phyloP scores from a whole-genome alignment of 2,113 vertebrate genomes.

The Lagopus leucura region DNA sequence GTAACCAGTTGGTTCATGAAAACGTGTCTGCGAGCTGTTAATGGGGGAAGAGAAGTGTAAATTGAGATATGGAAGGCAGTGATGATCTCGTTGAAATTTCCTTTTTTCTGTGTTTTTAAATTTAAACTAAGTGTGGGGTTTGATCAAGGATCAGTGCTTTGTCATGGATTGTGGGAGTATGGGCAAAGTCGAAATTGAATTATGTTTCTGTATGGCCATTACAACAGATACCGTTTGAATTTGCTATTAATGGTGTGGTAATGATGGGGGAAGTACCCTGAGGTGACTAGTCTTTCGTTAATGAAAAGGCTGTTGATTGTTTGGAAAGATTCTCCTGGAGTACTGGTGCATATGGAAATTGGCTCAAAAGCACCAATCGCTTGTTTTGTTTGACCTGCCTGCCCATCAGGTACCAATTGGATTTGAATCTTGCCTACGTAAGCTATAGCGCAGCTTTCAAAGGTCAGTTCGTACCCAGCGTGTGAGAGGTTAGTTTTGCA shows the following conservation, averaged over 20 bases:
- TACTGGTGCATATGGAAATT: not conserved
- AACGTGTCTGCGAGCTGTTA: not conserved
- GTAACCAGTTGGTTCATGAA: not conserved
- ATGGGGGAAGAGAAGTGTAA: not conserved
- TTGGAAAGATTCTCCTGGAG: not conserved
- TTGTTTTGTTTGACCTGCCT: not conserved
- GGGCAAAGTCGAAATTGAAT: not conserved
- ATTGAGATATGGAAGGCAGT: not conserved
- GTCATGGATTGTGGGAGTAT: not conserved
- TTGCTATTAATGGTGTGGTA: slow-evolving; percentile 16
- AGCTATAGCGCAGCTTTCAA: not conserved
- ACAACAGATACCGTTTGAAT: not conserved
- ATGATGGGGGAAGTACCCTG: slow-evolving; percentile 19
- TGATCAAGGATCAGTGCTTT: not conserved
- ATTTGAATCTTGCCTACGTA: not conserved
- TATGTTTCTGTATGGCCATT: not conserved
- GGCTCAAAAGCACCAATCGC: not conserved
- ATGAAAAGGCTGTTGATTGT: not conserved
- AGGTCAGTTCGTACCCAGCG: not conserved
- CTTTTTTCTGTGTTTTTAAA: not conserved
- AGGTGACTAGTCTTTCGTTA: not conserved
- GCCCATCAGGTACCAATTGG: not conserved
- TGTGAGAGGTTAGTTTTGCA: slow-evolving; percentile 30
- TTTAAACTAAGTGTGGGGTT: not conserved
- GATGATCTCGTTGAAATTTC: not conserved